Base-by-base conservation (phyloP, 2,797 vertebrate species). In the Neosilurus hyrtlii region DNA sequence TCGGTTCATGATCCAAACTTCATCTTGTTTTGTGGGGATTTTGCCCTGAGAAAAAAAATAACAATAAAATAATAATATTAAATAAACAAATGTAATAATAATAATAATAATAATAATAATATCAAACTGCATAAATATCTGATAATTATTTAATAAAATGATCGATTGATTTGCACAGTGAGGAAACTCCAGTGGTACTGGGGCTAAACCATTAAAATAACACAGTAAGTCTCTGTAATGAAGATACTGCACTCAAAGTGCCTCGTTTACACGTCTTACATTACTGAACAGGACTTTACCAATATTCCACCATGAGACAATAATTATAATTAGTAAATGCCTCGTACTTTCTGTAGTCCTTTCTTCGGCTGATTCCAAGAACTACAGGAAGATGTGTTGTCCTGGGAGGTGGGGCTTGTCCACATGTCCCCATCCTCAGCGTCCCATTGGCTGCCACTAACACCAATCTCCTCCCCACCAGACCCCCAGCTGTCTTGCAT, bases 401-500 rank as follows among this genome's bases (percentile, higher is more conserved):
- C 97, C 92, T 99, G 97, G 80, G 96, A 96, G 91, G 96, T 95
- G 90, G 96, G 94, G 85, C 95, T 97, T 90, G 93, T 98, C 97
- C 97, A 99, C 95, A 98, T 91, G 91, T 97, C 97, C 84, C 96
- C 96, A 77, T 98, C 97, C 78, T 99, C 97, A 84, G 95, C 91
- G 86, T 98, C 97, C 97, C 97, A 99, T 84, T 97, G 97, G 92
- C 92, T 86, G 81, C 93, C 88, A 79, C 94, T 95, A 91, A 97
- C 95, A 89, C 92, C 92, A 87, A 96, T 92, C 75, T 98, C 97
- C 79, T 99, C 97, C 90, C 95, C 96, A 92, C 96, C 93, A 88
- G 92, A 94, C 93, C 96, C 97, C 97, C 97, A 99, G 93, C 96
- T 90, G 93, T 99, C 97, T 97, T 98, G 97, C 97, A 98, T 97